These are phyloP conservation scores for Drosophila anomalata DNA, from an alignment of 2,888 invertebrate species.

Conservation along the genomic window DNA sequence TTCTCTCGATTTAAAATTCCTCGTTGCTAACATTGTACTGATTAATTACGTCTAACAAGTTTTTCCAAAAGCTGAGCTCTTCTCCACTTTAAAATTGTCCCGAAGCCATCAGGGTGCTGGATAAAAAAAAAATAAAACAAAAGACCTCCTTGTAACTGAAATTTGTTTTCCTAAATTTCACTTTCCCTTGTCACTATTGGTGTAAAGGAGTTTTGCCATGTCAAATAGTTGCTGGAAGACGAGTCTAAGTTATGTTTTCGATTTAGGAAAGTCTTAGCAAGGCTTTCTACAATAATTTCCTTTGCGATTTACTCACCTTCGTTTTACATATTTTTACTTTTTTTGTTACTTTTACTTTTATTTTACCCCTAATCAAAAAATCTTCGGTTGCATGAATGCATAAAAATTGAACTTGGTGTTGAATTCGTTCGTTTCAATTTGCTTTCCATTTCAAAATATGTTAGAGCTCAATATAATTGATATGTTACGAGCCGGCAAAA, in stretches of 20 bases:
- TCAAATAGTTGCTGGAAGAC: conserved; percentile 77
- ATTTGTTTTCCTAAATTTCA: conserved; percentile 15
- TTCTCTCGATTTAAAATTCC: conserved; percentile 64
- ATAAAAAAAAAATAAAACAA: background rate
- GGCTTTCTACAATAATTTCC: conserved; percentile 34
- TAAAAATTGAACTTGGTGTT: conserved; percentile 67
- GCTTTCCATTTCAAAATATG: conserved; percentile 52
- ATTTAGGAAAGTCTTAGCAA: conserved; percentile 34
- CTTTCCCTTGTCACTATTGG: conserved; percentile 26
- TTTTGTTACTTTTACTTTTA: conserved; percentile 9
- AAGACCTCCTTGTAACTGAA: conserved; percentile 1
- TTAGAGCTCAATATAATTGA: conserved; percentile 70
- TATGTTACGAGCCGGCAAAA: conserved; percentile 73
- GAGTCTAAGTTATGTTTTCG: conserved; percentile 68
- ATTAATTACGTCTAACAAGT: conserved; percentile 56
- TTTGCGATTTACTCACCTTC: conserved; percentile 65
- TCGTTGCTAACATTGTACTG: conserved; percentile 78
- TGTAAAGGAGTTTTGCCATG: conserved; percentile 51
- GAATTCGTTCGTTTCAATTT: conserved; percentile 59
- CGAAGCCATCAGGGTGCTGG: conserved; percentile 14
- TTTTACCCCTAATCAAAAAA: conserved; percentile 41
- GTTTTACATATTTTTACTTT: conserved; percentile 13
- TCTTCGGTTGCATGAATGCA: conserved; percentile 46
- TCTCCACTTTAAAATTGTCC: conserved; percentile 3
- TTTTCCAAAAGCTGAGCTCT: conserved; percentile 46